Evolutionary conservation across 2,888 invertebrate genomes (phyloP), one percentile per base, ranked within the genome.

Genomic region (Phengaris alcon): DNA sequence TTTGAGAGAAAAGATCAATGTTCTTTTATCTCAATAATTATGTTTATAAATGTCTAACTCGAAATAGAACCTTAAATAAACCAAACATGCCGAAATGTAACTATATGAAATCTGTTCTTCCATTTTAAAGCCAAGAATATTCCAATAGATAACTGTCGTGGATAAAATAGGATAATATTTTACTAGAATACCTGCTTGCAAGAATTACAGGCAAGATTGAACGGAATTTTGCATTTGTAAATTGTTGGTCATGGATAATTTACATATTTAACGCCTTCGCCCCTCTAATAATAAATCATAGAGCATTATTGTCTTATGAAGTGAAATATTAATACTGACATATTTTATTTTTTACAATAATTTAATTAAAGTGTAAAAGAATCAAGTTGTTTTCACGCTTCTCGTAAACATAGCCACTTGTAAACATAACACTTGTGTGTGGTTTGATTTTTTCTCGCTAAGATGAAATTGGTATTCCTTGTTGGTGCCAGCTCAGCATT

Each of bases 91-190:
- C 35, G 4, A 35, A 44, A 12, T 6, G 44, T 64, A n/a, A n/a
- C n/a, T n/a, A 48, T 46, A n/a, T 10, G 6, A 48, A 5, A 35
- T 35, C 35, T 35, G 6, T 35, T 12, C 44, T 13, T 12, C 10
- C 4, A 52, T 46, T 69, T 69, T 46, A 69, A 70, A 15, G 15
- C 52, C 15, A 52, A 13, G 51, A 52, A 51, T 12, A 70, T 48
- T 70, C 52, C 48, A 51, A 70, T 70, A 51, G 12, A 52, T 70
- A 12, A 22, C 70, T 70, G 70, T 51, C 70, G 22, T 10, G 51
- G 51, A 70, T 70, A 68, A 68, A 68, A 68, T 68, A 10, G 15
- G 70, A 51, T 70, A 51, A 51, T 70, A 70, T 48, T 70, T 70
- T 51, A 51, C 51, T 9, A 70, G 51, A 70, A 70, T 70, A 70